These are phyloP conservation scores for Liparis tanakae DNA, from an alignment of 2,797 vertebrate genomes.

Conservation along the genomic window DNA sequence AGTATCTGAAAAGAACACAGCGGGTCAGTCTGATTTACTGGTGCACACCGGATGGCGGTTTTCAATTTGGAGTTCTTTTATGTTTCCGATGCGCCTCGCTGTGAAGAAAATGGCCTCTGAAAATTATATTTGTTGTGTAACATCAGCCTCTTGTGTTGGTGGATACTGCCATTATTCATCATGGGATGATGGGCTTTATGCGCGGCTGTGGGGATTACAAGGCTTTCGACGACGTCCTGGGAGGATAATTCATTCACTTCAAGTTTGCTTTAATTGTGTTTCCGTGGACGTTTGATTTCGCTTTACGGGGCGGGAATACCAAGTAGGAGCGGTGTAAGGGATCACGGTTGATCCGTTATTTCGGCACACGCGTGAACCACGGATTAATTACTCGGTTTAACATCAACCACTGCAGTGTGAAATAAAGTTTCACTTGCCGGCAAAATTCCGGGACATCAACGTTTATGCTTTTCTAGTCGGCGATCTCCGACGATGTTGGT, in stretches of 20 bases:
- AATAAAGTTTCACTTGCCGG: too few relatives aligned
- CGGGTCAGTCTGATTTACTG: constrained; percentile 19
- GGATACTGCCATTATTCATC: constrained; percentile 53
- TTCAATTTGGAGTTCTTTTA: constrained; percentile 39
- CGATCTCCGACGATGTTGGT: too few relatives aligned
- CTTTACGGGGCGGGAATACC: constrained; percentile 22
- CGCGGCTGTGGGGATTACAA: constrained; percentile 50
- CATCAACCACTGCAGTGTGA: too few relatives aligned
- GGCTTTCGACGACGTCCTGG: constrained; percentile 46
- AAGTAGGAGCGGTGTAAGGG: not conserved
- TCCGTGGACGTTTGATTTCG: constrained; percentile 35
- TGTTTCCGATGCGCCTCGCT: constrained; percentile 40
- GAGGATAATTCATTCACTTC: constrained; percentile 57
- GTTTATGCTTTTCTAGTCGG: too few relatives aligned
- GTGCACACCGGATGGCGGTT: constrained; percentile 29
- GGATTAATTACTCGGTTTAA: too few relatives aligned
- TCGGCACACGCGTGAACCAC: too few relatives aligned
- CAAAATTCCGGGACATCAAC: too few relatives aligned
- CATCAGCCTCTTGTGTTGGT: constrained; percentile 48
- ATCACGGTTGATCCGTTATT: too few relatives aligned
- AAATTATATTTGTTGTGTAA: constrained; percentile 50
- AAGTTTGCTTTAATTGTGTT: constrained; percentile 55
- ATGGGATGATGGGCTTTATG: constrained; percentile 56
- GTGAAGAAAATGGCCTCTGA: constrained; percentile 48
- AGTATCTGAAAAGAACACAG: constrained; percentile 11